These are phyloP conservation scores for Drosophila nannoptera DNA, from an alignment of 1,140 invertebrate genomes.

Conservation along the genomic window DNA sequence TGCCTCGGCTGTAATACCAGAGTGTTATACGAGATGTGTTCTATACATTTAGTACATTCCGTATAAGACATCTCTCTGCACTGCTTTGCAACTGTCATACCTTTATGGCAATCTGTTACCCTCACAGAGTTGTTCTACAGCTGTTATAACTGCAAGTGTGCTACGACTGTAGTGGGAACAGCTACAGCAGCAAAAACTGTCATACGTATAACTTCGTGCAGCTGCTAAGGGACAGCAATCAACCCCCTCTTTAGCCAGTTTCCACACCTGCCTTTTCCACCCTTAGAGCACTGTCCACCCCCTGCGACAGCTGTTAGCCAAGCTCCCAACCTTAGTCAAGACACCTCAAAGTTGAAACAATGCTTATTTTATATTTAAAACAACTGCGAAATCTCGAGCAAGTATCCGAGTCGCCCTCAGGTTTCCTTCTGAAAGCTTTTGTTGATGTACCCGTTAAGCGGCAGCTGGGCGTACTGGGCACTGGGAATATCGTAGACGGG, in stretches of 20 bases:
- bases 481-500: slow-evolving; percentile 68
- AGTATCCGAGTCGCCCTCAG: too few species aligned
- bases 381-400: background rate
- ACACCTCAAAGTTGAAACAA: slow-evolving; percentile 24
- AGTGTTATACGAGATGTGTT: background rate
- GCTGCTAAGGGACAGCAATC: too few species aligned
- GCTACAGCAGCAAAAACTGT: background rate
- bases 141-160: too few species aligned
- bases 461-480: slow-evolving; percentile 51
- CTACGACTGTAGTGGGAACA: slow-evolving; percentile 1
- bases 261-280: too few species aligned
- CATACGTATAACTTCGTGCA: background rate
- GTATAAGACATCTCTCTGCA: background rate
- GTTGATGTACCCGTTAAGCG: slow-evolving; percentile 50
- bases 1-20: background rate
- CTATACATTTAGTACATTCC: background rate
- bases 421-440: slow-evolving; percentile 56
- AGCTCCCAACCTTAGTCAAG: slow-evolving; percentile 5
- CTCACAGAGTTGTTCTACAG: background rate
- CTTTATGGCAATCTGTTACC: background rate
- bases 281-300: background rate
- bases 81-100: background rate
- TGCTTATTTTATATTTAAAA: slow-evolving; percentile 3
- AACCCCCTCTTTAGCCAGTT: too few species aligned
- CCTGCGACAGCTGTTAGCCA: background rate